Evolutionary conservation across 2,797 vertebrate species (phyloP).

Genomic region (Chanos chanos): DNA sequence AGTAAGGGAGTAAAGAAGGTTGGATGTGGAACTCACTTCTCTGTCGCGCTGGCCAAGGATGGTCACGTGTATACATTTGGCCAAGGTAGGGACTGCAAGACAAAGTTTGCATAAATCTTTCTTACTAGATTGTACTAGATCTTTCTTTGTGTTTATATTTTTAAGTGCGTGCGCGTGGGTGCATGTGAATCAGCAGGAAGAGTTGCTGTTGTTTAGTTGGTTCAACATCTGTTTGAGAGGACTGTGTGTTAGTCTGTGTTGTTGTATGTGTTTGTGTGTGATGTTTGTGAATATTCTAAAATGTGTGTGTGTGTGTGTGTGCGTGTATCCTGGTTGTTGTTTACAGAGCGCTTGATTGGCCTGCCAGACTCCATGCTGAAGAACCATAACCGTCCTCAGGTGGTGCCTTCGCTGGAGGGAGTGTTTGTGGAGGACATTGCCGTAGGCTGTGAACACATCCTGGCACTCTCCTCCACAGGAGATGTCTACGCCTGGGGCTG

Average conservation of each 20-base stretch:
- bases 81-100: conserved; percentile 62
- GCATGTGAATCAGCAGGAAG: neutral
- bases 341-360: conserved; percentile 74
- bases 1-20: conserved; percentile 77
- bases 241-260: neutral
- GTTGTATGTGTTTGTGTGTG: neutral
- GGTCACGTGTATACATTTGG: conserved; percentile 79
- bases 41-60: conserved; percentile 70
- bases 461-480: conserved; percentile 71
- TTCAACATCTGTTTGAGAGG: neutral
- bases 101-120: too few species aligned
- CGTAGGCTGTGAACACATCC: conserved; percentile 76
- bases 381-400: conserved; percentile 74
- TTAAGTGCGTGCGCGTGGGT: neutral
- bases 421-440: conserved; percentile 74
- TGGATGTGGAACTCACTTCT: conserved; percentile 77
- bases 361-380: conserved; percentile 77
- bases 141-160: too few species aligned
- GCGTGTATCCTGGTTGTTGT: neutral
- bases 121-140: too few species aligned
- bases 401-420: conserved; percentile 73
- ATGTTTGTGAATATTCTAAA: neutral
- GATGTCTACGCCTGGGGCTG: conserved; percentile 78
- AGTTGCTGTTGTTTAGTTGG: too few species aligned
- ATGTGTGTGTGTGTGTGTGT: neutral